Evolutionary conservation across 2,113 vertebrate genomes (phyloP).

Genomic region (Miniopterus natalensis): DNA sequence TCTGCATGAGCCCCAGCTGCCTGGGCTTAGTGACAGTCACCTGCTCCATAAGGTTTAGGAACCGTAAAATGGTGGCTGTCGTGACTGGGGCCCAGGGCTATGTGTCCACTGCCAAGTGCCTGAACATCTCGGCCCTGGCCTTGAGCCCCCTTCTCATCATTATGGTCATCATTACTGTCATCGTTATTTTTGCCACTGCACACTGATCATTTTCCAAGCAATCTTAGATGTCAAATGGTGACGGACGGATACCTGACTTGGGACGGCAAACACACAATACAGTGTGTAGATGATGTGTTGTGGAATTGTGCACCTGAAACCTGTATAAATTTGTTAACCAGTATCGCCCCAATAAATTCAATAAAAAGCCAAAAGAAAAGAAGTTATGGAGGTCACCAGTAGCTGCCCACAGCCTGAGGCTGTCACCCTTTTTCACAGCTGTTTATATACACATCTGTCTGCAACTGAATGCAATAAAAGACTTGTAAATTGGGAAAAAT

Average conservation of each 20-base stretch:
- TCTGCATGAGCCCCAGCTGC: not conserved
- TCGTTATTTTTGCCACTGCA: not conserved
- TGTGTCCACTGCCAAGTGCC: constrained; percentile 93
- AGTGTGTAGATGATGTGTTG: not conserved
- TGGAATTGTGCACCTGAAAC: not conserved
- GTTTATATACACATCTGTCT: not conserved
- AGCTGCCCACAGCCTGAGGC: not conserved
- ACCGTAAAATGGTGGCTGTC: not conserved
- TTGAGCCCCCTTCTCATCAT: constrained; percentile 90
- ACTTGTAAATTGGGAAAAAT: not conserved
- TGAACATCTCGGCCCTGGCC: constrained; percentile 92
- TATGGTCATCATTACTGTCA: constrained; percentile 76
- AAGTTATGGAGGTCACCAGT: not conserved
- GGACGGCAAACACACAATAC: not conserved
- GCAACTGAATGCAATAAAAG: not conserved
- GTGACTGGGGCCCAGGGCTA: constrained; percentile 91
- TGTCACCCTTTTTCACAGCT: not conserved
- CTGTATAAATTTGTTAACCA: not conserved
- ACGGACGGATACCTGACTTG: not conserved
- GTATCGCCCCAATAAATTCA: not conserved
- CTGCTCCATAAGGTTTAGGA: not conserved
- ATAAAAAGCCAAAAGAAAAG: not conserved
- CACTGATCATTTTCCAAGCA: not conserved
- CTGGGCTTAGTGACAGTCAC: not conserved
- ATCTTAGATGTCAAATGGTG: not conserved